Conservation (phyloP, 53 echinoderm and acorn worm species). For the Arbacia lixula region DNA sequence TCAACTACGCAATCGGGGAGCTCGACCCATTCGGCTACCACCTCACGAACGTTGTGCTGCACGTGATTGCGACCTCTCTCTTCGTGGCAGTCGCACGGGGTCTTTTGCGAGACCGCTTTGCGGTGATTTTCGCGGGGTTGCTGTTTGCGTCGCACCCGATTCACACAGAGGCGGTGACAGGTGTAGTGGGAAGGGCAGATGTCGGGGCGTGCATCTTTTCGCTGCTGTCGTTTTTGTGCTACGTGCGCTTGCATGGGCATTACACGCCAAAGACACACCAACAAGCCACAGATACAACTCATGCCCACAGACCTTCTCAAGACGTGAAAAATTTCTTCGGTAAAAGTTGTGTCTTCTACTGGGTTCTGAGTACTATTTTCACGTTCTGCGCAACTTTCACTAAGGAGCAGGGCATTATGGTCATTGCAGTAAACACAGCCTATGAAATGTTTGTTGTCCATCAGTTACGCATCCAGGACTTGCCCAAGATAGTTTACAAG, state of each 20-base stretch:
- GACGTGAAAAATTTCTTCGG: not conserved
- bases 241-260: constrained; percentile 20
- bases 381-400: constrained; percentile 73
- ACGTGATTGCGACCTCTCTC: constrained; percentile 62
- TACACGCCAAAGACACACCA: not conserved
- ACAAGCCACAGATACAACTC: not conserved
- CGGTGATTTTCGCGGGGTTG: constrained; percentile 51
- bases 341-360: constrained; percentile 1
- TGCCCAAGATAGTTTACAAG: constrained; percentile 72
- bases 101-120: constrained; percentile 36
- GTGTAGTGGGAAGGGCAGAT: constrained; percentile 93
- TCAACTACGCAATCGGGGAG: constrained; percentile 74
- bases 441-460: constrained; percentile 86
- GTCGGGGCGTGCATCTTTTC: constrained; percentile 86
- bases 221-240: constrained; percentile 79
- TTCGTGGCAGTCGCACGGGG: constrained; percentile 55
- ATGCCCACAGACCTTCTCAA: not conserved
- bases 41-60: constrained; percentile 68
- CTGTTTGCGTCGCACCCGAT: constrained; percentile 85
- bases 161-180: constrained; percentile 97
- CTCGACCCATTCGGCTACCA: constrained; percentile 78
- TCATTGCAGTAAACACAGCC: constrained; percentile 87
- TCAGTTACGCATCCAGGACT: constrained; percentile 57
- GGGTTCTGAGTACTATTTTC: constrained; percentile 28
- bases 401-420: constrained; percentile 94